Base-by-base conservation (phyloP, 2,113 vertebrate genomes). In the Clarias macrocephalus region DNA sequence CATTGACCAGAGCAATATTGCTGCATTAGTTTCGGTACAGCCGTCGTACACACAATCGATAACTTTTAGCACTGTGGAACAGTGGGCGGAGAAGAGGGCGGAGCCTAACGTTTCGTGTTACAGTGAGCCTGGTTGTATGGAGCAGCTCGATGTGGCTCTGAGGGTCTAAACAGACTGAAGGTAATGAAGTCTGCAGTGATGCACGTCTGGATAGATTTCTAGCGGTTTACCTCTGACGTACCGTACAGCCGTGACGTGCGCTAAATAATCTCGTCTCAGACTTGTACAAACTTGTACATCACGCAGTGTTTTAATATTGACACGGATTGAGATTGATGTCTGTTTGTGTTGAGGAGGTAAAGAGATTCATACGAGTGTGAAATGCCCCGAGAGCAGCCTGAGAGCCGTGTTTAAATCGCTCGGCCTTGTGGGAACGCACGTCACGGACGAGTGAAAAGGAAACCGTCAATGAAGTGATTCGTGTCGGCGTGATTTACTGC, bases 401-500 rank as follows among this genome's bases (percentile, higher is more conserved):
- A 72, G 52, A 59, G 52, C 23, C 6, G 37, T 18, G 5, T 59
- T 84, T 84, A 84, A 83, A 83, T 83, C 82, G 57, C 10, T 30
- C 19, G 18, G 33, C 48, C 48, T 19, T 56, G n/a, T 30, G 72
- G 73, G 56, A 87, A 56, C 48, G 42, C 52, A 52, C 16, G 23
- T 59, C 66, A 82, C 18, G 59, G 79, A 81, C n/a, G 57, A 57
- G 30, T 42, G 73, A 25, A 21, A 52, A 16, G 68, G 37, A 30
- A 30, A 9, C 15, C 5, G 5, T 33, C 1, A 33, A 30, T 33
- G 7, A 8, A 28, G 19, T 1, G 0, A 30, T 5, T 15, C 1
- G 12, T 54, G 23, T 54, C 48, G 2, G 19, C 5, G 3, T 5
- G n/a, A 54, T 76, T 76, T 76, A 75, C 19, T 75, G 72, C 19